phyloP scores from a whole-genome alignment of 2,113 vertebrate species.

The Mobula birostris region DNA sequence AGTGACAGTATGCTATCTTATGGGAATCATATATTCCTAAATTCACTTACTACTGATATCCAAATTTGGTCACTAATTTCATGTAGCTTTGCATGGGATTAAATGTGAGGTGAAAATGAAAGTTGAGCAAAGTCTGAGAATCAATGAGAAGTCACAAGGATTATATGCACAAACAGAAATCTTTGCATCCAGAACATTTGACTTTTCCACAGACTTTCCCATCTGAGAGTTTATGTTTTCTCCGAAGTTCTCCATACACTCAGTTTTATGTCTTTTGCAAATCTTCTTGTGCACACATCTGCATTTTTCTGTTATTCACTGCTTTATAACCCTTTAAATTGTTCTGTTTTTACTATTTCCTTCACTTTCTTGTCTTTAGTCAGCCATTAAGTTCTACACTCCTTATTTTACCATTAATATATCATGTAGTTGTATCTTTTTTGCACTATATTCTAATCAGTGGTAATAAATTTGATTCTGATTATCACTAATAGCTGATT shows the following conservation, averaged over 20 bases:
- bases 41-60: neutral
- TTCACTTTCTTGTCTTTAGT: neutral
- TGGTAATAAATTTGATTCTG: too few species aligned
- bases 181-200: neutral
- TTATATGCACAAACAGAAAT: neutral
- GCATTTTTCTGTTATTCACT: neutral
- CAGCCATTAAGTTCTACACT: neutral
- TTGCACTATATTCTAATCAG: too few species aligned
- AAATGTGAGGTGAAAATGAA: neutral
- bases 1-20: neutral
- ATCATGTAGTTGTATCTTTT: neutral
- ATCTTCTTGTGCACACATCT: neutral
- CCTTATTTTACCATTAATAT: neutral
- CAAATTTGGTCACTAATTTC: neutral
- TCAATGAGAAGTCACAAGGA: neutral
- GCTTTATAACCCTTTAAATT: neutral
- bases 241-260: neutral
- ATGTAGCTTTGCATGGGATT: neutral
- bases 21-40: neutral
- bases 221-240: neutral
- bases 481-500: too few species aligned
- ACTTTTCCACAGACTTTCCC: neutral
- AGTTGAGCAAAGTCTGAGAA: neutral
- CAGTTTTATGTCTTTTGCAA: neutral
- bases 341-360: neutral